A percentile compares a stretch with the other conserved stretches of the same genome.
These are phyloP conservation scores for Monoplex corrugatus DNA, from an alignment of 2,888 invertebrate genomes.

Conservation along the genomic window DNA sequence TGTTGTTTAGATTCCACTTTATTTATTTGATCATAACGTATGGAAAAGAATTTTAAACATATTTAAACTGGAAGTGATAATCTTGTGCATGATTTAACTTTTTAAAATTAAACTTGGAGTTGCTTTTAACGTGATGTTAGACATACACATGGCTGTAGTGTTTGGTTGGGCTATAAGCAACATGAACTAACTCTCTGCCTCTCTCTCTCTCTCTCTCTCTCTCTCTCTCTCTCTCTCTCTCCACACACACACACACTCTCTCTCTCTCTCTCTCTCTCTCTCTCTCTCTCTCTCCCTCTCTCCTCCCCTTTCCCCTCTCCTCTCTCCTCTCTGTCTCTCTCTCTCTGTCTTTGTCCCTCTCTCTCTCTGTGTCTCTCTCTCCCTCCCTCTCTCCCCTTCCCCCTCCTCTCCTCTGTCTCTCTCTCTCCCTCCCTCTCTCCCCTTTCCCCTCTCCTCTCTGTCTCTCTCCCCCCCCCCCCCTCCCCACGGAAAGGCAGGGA, in stretches of 20 bases:
- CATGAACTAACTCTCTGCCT: too few relatives aligned
- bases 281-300: not conserved
- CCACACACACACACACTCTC: not conserved
- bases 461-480: not conserved
- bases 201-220: not conserved
- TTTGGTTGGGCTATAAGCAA: too few relatives aligned
- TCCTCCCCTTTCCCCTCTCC: not conserved
- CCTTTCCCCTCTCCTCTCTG: not conserved
- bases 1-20: too few relatives aligned
- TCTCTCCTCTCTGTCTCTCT: not conserved
- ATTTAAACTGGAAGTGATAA: too few relatives aligned
- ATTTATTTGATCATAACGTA: too few relatives aligned
- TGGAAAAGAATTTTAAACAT: too few relatives aligned
- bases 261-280: not conserved
- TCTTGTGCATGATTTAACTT: too few relatives aligned
- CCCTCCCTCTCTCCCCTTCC: not conserved
- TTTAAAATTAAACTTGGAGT: too few relatives aligned
- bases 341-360: not conserved
- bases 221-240: not conserved
- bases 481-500: too few relatives aligned
- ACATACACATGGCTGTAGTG: too few relatives aligned
- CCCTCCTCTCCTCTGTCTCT: not conserved
- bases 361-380: not conserved
- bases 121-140: too few relatives aligned
- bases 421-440: not conserved